Conservation (phyloP, 2,113 vertebrate genomes). For the Leuciscus idus region DNA sequence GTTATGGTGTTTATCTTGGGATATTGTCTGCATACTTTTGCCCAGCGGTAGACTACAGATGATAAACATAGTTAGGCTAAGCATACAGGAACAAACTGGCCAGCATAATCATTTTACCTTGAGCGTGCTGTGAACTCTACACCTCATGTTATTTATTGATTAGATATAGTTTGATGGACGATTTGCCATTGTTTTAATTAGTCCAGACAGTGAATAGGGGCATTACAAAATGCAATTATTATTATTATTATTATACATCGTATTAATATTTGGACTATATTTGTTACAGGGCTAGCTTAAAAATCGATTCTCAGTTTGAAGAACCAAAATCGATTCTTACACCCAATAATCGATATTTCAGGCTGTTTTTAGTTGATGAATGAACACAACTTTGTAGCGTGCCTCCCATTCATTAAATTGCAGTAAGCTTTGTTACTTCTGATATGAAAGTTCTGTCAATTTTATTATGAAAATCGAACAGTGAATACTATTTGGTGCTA, state of each 20-base stretch:
- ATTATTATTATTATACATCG: background rate
- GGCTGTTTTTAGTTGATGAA: too few species aligned
- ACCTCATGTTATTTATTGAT: background rate
- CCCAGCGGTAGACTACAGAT: background rate
- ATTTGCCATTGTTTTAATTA: background rate
- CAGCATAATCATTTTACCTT: background rate
- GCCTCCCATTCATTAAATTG: too few species aligned
- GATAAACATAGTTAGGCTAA: conserved; percentile 8
- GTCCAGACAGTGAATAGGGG: background rate
- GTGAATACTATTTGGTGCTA: too few species aligned
- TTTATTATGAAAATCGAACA: too few species aligned
- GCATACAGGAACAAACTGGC: background rate
- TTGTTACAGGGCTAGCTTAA: too few species aligned
- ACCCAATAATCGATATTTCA: too few species aligned
- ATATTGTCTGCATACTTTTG: background rate
- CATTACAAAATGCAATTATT: background rate
- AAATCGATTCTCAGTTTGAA: too few species aligned
- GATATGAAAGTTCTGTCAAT: too few species aligned
- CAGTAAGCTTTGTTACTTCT: too few species aligned
- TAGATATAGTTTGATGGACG: background rate
- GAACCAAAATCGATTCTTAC: too few species aligned
- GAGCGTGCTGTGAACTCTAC: background rate
- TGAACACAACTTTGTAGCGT: too few species aligned
- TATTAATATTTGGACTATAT: background rate
- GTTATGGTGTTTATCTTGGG: conserved; percentile 39